Evolutionary conservation across 2,888 invertebrate species (phyloP).

Genomic region (Caenorhabditis virilis): DNA sequence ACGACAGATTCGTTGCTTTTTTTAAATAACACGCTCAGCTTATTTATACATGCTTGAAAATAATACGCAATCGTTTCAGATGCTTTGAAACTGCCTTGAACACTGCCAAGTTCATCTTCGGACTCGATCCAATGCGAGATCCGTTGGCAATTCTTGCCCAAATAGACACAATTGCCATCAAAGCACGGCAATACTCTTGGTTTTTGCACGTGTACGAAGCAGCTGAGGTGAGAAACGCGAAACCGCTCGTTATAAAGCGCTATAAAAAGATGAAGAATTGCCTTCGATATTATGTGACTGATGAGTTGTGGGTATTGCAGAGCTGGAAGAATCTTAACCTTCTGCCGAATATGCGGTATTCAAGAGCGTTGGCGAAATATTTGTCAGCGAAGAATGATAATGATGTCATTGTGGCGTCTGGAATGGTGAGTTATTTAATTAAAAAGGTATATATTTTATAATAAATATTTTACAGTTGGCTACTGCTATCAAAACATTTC

Average conservation of each 20-base stretch:
- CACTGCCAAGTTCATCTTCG: constrained; percentile 82
- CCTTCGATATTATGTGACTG: too few relatives aligned
- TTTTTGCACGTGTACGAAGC: constrained; percentile 73
- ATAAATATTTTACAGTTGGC: constrained; percentile 15
- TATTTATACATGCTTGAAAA: too few relatives aligned
- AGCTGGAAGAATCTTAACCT: constrained; percentile 77
- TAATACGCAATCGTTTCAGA: too few relatives aligned
- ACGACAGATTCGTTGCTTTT: too few relatives aligned
- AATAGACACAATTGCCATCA: constrained; percentile 83
- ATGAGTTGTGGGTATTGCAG: constrained; percentile 51
- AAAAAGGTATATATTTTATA: constrained; percentile 6
- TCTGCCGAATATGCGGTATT: constrained; percentile 86
- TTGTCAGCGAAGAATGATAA: constrained; percentile 60
- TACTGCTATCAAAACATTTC: constrained; percentile 78
- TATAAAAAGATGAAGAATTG: too few relatives aligned
- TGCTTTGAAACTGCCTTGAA: constrained; percentile 79
- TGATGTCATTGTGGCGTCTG: too few relatives aligned
- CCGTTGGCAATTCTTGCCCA: constrained; percentile 80
- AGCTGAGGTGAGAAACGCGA: constrained; percentile 69
- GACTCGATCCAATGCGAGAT: constrained; percentile 78
- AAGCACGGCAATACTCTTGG: constrained; percentile 79
- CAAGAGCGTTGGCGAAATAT: constrained; percentile 78
- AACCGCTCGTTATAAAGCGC: too few relatives aligned
- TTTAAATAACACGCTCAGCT: too few relatives aligned
- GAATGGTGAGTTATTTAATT: constrained; percentile 73